Conservation (phyloP, 2,888 invertebrate species). For the Agonum fuliginosum region DNA sequence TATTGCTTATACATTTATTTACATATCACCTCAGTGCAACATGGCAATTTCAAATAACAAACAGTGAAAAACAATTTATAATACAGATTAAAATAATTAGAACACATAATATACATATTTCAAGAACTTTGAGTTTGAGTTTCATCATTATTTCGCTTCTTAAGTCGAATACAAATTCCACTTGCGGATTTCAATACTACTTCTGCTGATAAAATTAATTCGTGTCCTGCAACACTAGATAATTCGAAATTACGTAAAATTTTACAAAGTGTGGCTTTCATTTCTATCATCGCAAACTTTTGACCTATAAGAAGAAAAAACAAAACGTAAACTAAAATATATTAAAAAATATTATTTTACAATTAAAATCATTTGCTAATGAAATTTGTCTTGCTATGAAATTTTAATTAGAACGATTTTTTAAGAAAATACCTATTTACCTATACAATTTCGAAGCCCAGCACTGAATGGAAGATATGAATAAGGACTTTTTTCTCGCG, state of each 20-base stretch:
- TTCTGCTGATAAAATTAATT: slow-evolving; percentile 72
- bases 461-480: slow-evolving; percentile 79
- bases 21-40: slow-evolving; percentile 7
- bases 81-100: slow-evolving; percentile 21
- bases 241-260: slow-evolving; percentile 74
- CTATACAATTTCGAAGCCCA: slow-evolving; percentile 79
- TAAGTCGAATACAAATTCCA: slow-evolving; percentile 71
- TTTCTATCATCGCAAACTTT: slow-evolving; percentile 75
- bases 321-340: too few species aligned
- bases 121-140: slow-evolving; percentile 1
- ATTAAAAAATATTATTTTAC: too few species aligned
- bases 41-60: slow-evolving; percentile 30
- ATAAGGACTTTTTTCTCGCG: slow-evolving; percentile 71
- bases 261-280: slow-evolving; percentile 75
- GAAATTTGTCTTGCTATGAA: neutral
- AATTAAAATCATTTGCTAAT: too few species aligned
- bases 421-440: slow-evolving; percentile 67
- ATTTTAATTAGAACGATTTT: too few species aligned
- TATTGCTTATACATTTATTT: slow-evolving; percentile 12
- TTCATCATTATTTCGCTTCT: slow-evolving; percentile 57
- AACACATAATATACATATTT: neutral
- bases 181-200: slow-evolving; percentile 73
- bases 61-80: slow-evolving; percentile 27
- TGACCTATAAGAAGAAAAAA: slow-evolving; percentile 68
- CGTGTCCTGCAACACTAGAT: slow-evolving; percentile 67